Evolutionary conservation across 2,797 vertebrate genomes (phyloP).

Genomic region (Valencia hispanica): DNA sequence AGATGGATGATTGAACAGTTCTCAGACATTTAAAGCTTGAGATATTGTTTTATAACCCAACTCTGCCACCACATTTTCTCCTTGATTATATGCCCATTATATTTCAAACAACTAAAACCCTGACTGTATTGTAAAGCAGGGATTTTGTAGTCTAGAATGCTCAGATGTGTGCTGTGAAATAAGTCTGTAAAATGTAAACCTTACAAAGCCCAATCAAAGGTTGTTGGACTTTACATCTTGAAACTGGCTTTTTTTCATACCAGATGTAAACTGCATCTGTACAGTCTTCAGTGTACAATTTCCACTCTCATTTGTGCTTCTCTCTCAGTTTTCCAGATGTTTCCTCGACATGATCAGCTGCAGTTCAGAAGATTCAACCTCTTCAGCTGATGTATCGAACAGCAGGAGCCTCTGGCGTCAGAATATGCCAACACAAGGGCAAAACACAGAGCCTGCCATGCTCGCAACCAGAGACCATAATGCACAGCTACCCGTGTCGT

Average conservation of each 20-base stretch:
- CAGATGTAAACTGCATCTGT: not conserved
- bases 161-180: not conserved
- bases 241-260: not conserved
- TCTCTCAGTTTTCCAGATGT: slow-evolving; percentile 63
- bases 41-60: not conserved
- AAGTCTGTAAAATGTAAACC: not conserved
- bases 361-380: slow-evolving; percentile 38
- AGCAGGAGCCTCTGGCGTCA: slow-evolving; percentile 19
- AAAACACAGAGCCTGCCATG: not conserved
- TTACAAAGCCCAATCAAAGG: not conserved
- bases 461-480: slow-evolving; percentile 17
- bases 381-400: slow-evolving; percentile 16
- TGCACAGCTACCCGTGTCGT: not conserved
- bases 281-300: not conserved
- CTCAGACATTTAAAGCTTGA: not conserved
- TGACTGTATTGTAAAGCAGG: no score
- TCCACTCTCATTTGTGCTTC: not conserved
- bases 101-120: not conserved
- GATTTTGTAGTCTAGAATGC: no score
- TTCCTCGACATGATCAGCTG: slow-evolving; percentile 56
- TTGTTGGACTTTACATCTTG: not conserved
- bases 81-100: not conserved
- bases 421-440: slow-evolving; percentile 14
- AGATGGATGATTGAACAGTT: not conserved
- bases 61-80: not conserved